phyloP scores from a whole-genome alignment of 1,140 invertebrate genomes.

The Drosophila mayri region DNA sequence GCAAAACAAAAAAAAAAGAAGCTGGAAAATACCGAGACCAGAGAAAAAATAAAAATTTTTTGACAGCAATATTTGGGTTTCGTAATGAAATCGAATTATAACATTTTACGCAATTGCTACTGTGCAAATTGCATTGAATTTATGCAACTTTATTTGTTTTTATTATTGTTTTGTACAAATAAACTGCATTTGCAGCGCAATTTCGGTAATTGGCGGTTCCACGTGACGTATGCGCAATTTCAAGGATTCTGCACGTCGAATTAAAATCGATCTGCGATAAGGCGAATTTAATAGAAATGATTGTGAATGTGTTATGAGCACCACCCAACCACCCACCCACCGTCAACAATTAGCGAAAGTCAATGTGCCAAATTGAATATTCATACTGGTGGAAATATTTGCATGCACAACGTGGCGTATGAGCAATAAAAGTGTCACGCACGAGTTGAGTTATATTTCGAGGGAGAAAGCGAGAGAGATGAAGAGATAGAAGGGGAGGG shows the following conservation, averaged over 20 bases:
- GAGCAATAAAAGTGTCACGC: constrained; percentile 71
- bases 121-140: constrained; percentile 13
- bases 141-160: constrained; percentile 14
- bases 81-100: constrained; percentile 51
- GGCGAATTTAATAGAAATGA: constrained; percentile 31
- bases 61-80: constrained; percentile 29
- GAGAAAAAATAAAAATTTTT: constrained; percentile 13
- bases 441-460: constrained; percentile 53
- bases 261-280: constrained; percentile 50
- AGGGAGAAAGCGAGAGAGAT: not conserved
- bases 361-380: constrained; percentile 69
- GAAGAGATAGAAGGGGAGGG: not conserved
- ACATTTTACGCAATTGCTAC: not conserved
- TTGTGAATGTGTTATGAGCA: constrained; percentile 13
- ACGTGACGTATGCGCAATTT: constrained; percentile 32
- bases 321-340: not conserved
- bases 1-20: constrained; percentile 30
- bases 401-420: constrained; percentile 71
- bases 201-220: constrained; percentile 45
- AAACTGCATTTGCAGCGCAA: constrained; percentile 21
- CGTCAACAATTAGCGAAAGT: constrained; percentile 63
- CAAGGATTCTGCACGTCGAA: constrained; percentile 6
- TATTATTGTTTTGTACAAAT: constrained; percentile 18
- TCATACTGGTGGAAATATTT: constrained; percentile 56
- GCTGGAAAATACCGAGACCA: constrained; percentile 10